Evolutionary conservation across 2,113 vertebrate species (phyloP).

Genomic region (Sceloporus undulatus): DNA sequence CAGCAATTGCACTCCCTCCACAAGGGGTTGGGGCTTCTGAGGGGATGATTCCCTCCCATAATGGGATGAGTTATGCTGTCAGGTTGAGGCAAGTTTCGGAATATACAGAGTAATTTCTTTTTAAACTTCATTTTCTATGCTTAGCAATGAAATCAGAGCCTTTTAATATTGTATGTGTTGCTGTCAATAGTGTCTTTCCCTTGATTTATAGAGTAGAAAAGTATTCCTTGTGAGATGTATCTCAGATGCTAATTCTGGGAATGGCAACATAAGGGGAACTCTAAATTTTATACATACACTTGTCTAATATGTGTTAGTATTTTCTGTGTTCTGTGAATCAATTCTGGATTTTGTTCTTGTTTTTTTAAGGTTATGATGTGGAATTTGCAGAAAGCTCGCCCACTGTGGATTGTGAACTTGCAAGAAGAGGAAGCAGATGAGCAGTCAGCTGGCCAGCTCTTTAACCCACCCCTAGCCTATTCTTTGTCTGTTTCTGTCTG

Average conservation of each 20-base stretch:
- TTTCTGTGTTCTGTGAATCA: not conserved
- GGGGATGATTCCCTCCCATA: too few species aligned
- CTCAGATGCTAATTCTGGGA: not conserved
- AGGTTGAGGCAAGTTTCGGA: too few species aligned
- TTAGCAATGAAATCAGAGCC: not conserved
- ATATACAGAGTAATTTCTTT: not conserved
- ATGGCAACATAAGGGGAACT: not conserved
- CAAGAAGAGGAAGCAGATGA: slow-evolving; percentile 84
- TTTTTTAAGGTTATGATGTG: slow-evolving; percentile 90
- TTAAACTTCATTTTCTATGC: too few species aligned
- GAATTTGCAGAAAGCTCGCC: slow-evolving; percentile 92
- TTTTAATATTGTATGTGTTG: not conserved
- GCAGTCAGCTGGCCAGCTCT: slow-evolving; percentile 82
- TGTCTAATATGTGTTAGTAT: not conserved
- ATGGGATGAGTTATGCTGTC: too few species aligned
- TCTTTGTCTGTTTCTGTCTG: slow-evolving; percentile 88
- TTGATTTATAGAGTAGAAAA: not conserved
- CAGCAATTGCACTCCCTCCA: too few species aligned
- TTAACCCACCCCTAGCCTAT: slow-evolving; percentile 93
- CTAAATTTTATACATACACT: not conserved
- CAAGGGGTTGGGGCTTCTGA: not conserved
- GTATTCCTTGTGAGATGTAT: not conserved
- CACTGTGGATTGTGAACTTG: slow-evolving; percentile 89
- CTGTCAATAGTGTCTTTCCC: not conserved
- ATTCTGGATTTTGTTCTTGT: not conserved